Base-by-base conservation (phyloP, 2,888 invertebrate genomes). In the Archaeoteleia sp. region DNA sequence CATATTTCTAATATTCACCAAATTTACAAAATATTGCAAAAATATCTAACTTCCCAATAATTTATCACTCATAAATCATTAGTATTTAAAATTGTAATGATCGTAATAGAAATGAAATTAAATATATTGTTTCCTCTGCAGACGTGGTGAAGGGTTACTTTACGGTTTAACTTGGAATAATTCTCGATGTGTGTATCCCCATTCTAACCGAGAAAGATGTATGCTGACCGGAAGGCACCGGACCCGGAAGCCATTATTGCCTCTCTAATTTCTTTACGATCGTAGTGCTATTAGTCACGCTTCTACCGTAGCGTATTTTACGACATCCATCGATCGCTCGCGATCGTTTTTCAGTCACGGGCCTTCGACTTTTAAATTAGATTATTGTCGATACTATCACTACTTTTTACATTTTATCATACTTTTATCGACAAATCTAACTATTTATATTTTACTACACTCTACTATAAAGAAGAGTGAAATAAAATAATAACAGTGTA, bases 181-280 rank as follows among this genome's bases (percentile, higher is more conserved):
- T 54, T 45, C 51, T 65, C 66, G 65, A 71, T 70, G 65, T 69
- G 48, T 74, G 60, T 61, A 73, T 66, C 70, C 68, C 72, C 69
- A 70, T 67, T 65, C 60, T 53, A 73, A 67, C 70, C 74, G 75
- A 74, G 74, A 74, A 83, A 84, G 84, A 84, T 80, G 81, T 80
- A 84, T 81, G 78, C 76, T 71, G 76, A 80, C 78, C 83, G 84
- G 84, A 84, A 84, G 78, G 71, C 77, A 79, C 77, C 78, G 74
- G 77, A 79, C 79, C 83, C 83, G 84, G 83, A 84, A 84, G 77
- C 79, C 79, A 83, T 83, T 82, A 82, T 75, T 76, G 77, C 78
- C 82, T 81, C 82, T 81, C 82, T 84, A 84, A 84, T 84, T 84
- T 84, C 84, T 84, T 84, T 82, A 82, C 83, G 82, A 84, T 83